Conservation (phyloP, 30 jellyfish, hydroid and myxozoan genomes). For the Cassiopea xamachana region DNA sequence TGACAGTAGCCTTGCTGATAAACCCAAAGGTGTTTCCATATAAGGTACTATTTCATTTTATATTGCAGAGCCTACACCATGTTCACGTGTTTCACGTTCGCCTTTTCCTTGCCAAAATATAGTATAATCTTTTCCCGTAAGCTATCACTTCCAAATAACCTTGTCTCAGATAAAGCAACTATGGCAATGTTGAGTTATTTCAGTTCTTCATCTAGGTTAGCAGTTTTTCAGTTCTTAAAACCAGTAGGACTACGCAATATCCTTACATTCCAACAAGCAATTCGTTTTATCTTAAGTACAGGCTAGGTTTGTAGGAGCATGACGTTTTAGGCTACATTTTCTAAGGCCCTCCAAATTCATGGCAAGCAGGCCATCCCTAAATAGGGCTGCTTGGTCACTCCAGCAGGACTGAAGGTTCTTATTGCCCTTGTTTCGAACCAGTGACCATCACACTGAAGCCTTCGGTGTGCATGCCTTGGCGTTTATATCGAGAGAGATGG, state of each 20-base stretch:
- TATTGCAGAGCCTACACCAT: constrained; percentile 59
- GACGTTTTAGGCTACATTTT: constrained; percentile 34
- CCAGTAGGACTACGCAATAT: not conserved
- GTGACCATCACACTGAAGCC: constrained; percentile 42
- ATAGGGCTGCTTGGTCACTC: constrained; percentile 15
- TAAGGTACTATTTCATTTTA: not conserved
- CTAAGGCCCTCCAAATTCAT: constrained; percentile 9
- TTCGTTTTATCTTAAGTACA: constrained; percentile 5
- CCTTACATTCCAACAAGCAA: constrained; percentile 38
- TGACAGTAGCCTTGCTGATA: constrained; percentile 1
- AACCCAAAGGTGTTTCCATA: not conserved
- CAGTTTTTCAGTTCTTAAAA: constrained; percentile 1
- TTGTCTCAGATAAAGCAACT: constrained; percentile 35
- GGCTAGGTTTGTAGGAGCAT: constrained; percentile 17
- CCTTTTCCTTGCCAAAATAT: constrained; percentile 55
- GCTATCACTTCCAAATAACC: constrained; percentile 25
- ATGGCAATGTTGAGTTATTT: constrained; percentile 17
- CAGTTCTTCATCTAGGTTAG: constrained; percentile 6
- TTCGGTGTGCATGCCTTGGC: constrained; percentile 39
- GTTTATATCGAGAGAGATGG: constrained; percentile 11
- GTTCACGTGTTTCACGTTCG: constrained; percentile 15
- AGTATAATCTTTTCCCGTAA: constrained; percentile 12
- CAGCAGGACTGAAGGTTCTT: constrained; percentile 24
- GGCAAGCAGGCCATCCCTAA: constrained; percentile 47
- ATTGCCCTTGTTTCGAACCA: not conserved